Evolutionary conservation across 2,113 vertebrate genomes (phyloP), one percentile per base, ranked within the genome.

Genomic region (Phodopus roborovskii): DNA sequence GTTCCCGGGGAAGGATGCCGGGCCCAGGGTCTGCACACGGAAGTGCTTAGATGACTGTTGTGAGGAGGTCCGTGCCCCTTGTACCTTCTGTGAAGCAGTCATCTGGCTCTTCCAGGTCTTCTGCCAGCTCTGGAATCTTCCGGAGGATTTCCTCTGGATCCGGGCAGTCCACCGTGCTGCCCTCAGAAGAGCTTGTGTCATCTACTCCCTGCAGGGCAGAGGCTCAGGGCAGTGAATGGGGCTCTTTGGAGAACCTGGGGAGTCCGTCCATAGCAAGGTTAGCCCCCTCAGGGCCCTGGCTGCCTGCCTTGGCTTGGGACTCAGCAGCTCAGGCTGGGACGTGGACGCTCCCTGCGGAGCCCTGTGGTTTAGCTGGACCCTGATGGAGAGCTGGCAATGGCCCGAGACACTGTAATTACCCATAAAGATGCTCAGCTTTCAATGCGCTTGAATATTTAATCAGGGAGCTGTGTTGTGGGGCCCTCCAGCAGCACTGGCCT

Each of bases 81-180:
- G 98, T 98, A 99, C 99, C 98, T 98, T 99, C 99, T 4, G 99
- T 99, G 97, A 99, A 99, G 94, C 99, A 99, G 36, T 99, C 98
- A 0, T 99, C 99, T 0, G 99, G 99, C 28, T 99, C 99, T 95
- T 99, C 98, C 0, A 97, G 98, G 33, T 99, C 99, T 3, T 99
- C 99, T 1, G 96, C 98, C 89, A 99, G 91, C 90, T 99, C 99
- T 0, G 98, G 98, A 16, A 99, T 97, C 79, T 99, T 97, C 81
- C 98, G 99, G 62, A 99, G 95, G 50, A 99, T 98, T 15, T 99
- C 99, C 91, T 99, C 99, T 0, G 99, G 98, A n/a, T 99, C 99
- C 62, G 96, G 98, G 88, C 99, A 97, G 96, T 99, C 99, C 98
- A 99, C 99, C 0, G 99, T 99, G 98, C 99, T 99, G 96, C 99